Conservation (phyloP, 2,113 vertebrate species). For the Reinhardtius hippoglossoides region DNA sequence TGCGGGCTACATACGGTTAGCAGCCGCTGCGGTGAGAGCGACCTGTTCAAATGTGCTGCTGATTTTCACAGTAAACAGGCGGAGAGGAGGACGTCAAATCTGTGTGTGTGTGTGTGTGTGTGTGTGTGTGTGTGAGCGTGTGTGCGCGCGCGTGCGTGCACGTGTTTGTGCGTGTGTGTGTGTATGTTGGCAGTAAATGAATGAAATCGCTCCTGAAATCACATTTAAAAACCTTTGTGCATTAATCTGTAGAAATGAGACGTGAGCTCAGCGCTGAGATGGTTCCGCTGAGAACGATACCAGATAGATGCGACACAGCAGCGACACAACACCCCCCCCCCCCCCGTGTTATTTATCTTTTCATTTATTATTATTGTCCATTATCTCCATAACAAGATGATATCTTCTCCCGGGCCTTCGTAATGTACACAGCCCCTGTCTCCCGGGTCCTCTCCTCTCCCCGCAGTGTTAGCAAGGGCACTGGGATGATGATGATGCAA, state of each 20-base stretch:
- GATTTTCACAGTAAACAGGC: not conserved
- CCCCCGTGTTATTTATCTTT: not conserved
- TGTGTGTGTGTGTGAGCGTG: too few species aligned
- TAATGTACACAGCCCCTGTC: not conserved
- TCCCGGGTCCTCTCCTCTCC: not conserved
- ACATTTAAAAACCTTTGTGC: too few species aligned
- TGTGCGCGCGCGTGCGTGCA: too few species aligned
- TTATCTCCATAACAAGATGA: not conserved
- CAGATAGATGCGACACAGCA: not conserved
- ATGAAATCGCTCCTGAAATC: constrained; percentile 29
- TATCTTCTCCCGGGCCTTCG: not conserved
- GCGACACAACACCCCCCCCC: not conserved
- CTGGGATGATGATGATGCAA: constrained; percentile 66
- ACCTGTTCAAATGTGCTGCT: too few species aligned
- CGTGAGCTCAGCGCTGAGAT: too few species aligned
- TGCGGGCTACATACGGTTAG: not conserved
- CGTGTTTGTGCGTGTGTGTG: too few species aligned
- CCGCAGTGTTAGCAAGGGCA: constrained; percentile 17
- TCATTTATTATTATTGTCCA: not conserved
- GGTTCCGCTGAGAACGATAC: too few species aligned
- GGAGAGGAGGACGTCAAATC: not conserved
- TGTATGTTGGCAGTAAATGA: constrained; percentile 36
- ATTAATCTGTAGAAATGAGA: not conserved
- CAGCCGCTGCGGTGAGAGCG: not conserved
- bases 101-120: too few species aligned